Conservation (phyloP, 30 jellyfish, hydroid and myxozoan genomes). For the Nemopilema nomurai region DNA sequence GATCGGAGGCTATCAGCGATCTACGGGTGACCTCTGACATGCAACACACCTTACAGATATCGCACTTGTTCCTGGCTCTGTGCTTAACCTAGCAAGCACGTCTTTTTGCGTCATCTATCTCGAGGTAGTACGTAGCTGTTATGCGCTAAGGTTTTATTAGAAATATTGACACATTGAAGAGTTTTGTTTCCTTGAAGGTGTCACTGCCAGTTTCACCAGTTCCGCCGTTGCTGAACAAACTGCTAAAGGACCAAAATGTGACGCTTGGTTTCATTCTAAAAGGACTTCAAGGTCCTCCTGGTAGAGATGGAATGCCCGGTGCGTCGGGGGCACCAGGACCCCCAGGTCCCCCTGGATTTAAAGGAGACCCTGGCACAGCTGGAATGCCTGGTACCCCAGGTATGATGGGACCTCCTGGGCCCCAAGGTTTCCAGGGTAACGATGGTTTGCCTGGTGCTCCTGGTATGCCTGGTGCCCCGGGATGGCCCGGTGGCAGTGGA, state of each 20-base stretch:
- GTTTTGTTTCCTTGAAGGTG: conserved; percentile 65
- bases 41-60: neutral
- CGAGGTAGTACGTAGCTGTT: too few relatives aligned
- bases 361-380: conserved; percentile 98
- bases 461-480: conserved; percentile 99
- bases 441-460: conserved; percentile 99
- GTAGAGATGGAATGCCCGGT: conserved; percentile 99
- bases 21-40: neutral
- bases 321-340: conserved; percentile 99
- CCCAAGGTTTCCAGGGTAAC: conserved; percentile 94
- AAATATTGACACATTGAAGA: too few relatives aligned
- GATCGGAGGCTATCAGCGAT: neutral
- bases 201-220: conserved; percentile 99
- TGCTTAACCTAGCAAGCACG: too few relatives aligned
- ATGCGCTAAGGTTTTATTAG: too few relatives aligned
- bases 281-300: conserved; percentile 99
- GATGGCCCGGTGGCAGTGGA: conserved; percentile 99
- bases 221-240: conserved; percentile 97
- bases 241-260: conserved; percentile 97
- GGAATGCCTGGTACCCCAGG: conserved; percentile 97
- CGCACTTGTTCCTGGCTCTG: too few relatives aligned
- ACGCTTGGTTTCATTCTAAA: conserved; percentile 97
- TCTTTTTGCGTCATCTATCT: too few relatives aligned
- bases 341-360: conserved; percentile 98
- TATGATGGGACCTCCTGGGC: conserved; percentile 93